Conservation (phyloP, 2,113 vertebrate genomes). For the Laticauda laticaudata region DNA sequence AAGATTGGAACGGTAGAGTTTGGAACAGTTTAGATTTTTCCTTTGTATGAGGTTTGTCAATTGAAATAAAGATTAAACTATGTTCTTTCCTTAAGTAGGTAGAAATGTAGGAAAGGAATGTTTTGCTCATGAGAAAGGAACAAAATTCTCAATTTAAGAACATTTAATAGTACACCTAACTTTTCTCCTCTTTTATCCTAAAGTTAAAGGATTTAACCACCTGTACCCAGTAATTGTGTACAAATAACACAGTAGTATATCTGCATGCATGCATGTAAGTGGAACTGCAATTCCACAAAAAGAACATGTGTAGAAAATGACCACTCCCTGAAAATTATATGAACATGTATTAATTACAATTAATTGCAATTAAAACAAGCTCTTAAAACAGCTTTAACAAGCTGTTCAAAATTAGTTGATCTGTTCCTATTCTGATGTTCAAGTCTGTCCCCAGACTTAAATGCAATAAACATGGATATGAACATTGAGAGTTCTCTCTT, state of each 20-base stretch:
- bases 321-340: neutral
- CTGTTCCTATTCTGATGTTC: neutral
- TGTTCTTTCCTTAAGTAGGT: conserved; percentile 15
- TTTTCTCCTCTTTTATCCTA: neutral
- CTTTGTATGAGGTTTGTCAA: neutral
- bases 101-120: neutral
- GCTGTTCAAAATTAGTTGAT: neutral
- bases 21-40: neutral
- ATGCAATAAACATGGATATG: neutral
- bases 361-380: neutral
- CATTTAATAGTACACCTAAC: neutral
- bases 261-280: neutral
- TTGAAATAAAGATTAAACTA: neutral
- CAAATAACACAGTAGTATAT: neutral
- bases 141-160: neutral
- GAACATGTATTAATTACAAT: neutral
- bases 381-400: neutral
- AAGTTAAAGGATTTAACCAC: neutral
- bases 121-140: neutral
- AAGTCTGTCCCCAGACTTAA: neutral
- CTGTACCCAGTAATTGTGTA: neutral
- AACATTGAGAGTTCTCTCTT: neutral
- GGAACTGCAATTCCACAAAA: neutral
- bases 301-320: neutral
- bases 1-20: neutral